Base-by-base conservation (phyloP, 2,113 vertebrate genomes). In the Paradoxurus hermaphroditus region DNA sequence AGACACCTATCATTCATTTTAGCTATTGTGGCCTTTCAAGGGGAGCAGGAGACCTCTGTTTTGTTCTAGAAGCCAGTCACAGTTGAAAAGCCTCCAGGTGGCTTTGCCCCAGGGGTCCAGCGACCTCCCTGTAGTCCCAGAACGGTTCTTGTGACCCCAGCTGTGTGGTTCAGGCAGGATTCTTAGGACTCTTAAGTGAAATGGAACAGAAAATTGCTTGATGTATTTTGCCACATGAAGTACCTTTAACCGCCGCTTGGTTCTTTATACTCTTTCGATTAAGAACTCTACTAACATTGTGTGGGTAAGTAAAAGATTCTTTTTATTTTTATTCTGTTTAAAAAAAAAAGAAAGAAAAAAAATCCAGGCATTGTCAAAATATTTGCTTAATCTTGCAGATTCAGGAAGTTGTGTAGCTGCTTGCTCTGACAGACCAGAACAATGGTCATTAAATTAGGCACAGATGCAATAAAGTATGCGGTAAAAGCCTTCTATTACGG, bases 321-420 rank as follows among this genome's bases (percentile, higher is more conserved):
- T 90, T 98, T 90, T 97, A 94, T 98, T 98, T 97, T 91, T 97
- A 36, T 95, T 98, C 92, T 85, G 29, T 97, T 86, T 79, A 78
- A 96, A 97, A 98, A 96, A 97, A 98, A 97, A 95, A n/a, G 10
- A 14, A 72, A 72, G 67, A 39, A 75, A 41, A 56, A 98, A 97
- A 98, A 83, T 8, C 84, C 63, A 78, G 96, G 97, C 98, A 98
- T 98, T 98, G 98, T 99, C 98, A 99, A 99, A 99, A 99, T 99
- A 98, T 99, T 99, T 99, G 98, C 98, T 98, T 98, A 97, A 99
- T 99, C 98, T 98, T 97, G 96, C 98, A 98, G 98, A 98, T 98
- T 98, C 98, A 95, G 97, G 94, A 98, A 93, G 96, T 98, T 97
- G 97, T 98, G 41, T 95, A 98, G 98, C 97, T 95, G 93, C 92